Base-by-base conservation (phyloP, 2,797 vertebrate species). In the Decapterus maruadsi region DNA sequence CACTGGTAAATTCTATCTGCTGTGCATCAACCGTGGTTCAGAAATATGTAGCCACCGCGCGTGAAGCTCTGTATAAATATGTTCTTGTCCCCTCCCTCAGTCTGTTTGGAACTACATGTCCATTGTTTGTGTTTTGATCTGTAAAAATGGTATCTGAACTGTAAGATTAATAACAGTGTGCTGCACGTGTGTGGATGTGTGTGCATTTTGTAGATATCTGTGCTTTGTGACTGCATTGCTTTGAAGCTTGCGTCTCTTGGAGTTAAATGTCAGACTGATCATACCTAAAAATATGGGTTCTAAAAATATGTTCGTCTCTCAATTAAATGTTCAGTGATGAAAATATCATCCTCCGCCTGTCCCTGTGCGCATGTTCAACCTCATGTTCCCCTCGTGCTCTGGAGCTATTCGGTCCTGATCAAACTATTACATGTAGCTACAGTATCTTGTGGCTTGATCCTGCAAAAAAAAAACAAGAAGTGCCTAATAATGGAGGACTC, bases 121-220 rank as follows among this genome's bases (percentile, higher is more conserved):
- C 62, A 65, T 66, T 87, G 83, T 87, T 85, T 84, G 82, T 67
- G 42, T 82, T 82, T 77, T 80, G 46, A 78, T 75, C 64, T 58
- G 65, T 38, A n/a, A 63, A 68, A 78, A 59, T 63, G 60, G 65
- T 63, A 62, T 74, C 51, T 59, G 70, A 76, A 53, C 42, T 2
- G 0, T 5, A 4, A 65, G 54, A 57, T 68, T 20, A 22, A 58
- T 82, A 56, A 77, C 50, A 26, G 51, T 57, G 53, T 34, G 8
- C 34, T 1, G 34, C 8, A 36, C 34, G 34, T 74, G 66, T 38
- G 53, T 61, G 42, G 55, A 34, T 31, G 12, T 63, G 9, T 66
- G 56, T 2, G 0, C 3, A 59, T 70, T 67, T 58, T 68, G 60
- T 22, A 31, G 20, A 55, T 73, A 65, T 78, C 57, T 61, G 48